Base-by-base conservation (phyloP, 2,797 vertebrate species). In the Cercopithecus petaurista region DNA sequence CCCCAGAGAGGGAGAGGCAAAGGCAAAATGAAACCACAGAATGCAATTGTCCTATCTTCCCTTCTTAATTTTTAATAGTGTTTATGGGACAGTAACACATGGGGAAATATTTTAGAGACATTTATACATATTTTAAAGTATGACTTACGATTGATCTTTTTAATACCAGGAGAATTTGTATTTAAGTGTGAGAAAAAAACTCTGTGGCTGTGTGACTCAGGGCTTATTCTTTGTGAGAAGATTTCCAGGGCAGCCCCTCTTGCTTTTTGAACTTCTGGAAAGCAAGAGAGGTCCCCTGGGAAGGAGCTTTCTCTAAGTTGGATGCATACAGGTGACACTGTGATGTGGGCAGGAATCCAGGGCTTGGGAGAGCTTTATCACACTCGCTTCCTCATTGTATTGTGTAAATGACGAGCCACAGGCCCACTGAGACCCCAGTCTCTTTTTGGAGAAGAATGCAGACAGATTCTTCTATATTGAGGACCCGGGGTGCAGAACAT, bases 91-190 rank as follows among this genome's bases (percentile, higher is more conserved):
- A 87, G 39, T 94, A 92, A 93, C 92, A 91, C 52, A 48, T 41
- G 59, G 59, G 59, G 21, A 79, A 80, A 55, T 86, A 96, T 96
- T 92, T 97, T 93, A 81, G 88, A 96, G 93, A 57, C 61, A 70
- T 83, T 87, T 95, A 61, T 87, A 70, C 84, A 83, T 92, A 96
- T 79, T 94, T 89, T 55, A 92, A 97, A 26, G 36, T 17, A 28
- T 77, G 90, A 89, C 13, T 36, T 64, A 28, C 89, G 90, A 83
- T 72, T 70, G 55, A 28, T 90, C 24, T 96, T 95, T 93, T 97
- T 95, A 93, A 91, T 89, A 84, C 76, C n/a, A 64, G 90, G 84
- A 95, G 52, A 83, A 90, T 95, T 95, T 96, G 86, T 92, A 76
- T 96, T 76, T 72, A 41, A 70, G 33, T 59, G 33, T 83, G 59